These are phyloP conservation scores for Metacarcinus magister DNA, from an alignment of 2,888 invertebrate genomes.

Conservation along the genomic window DNA sequence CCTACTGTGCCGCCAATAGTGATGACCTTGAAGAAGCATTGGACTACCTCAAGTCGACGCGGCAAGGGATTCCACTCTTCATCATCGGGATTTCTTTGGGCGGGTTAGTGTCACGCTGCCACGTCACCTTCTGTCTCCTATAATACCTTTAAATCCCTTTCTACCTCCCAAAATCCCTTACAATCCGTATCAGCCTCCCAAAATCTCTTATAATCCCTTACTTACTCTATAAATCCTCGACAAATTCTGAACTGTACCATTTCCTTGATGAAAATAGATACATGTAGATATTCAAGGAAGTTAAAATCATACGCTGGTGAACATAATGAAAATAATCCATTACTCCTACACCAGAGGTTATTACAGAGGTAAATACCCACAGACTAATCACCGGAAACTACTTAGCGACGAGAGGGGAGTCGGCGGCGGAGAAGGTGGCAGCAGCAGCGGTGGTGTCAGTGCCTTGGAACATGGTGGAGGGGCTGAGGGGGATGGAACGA, in stretches of 20 bases:
- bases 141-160: no score
- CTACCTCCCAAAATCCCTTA: no score
- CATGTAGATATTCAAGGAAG: background rate
- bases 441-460: slow-evolving; percentile 92
- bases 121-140: no score
- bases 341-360: no score
- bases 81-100: slow-evolving; percentile 94
- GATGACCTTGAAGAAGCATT: slow-evolving; percentile 92
- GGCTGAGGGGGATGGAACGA: slow-evolving; percentile 89
- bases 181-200: no score
- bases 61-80: slow-evolving; percentile 89
- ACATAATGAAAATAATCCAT: no score
- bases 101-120: slow-evolving; percentile 86
- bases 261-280: no score
- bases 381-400: slow-evolving; percentile 90
- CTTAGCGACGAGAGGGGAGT: slow-evolving; percentile 88
- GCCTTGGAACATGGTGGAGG: slow-evolving; percentile 92
- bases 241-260: background rate
- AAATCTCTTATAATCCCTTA: background rate
- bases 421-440: slow-evolving; percentile 85
- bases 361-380: slow-evolving; percentile 72
- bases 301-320: no score
- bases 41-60: slow-evolving; percentile 87
- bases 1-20: slow-evolving; percentile 93
- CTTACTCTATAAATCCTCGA: background rate